Evolutionary conservation across 2,888 invertebrate genomes (phyloP), one percentile per base, ranked within the genome.

Genomic region (Trissonchulus latispiculum): DNA sequence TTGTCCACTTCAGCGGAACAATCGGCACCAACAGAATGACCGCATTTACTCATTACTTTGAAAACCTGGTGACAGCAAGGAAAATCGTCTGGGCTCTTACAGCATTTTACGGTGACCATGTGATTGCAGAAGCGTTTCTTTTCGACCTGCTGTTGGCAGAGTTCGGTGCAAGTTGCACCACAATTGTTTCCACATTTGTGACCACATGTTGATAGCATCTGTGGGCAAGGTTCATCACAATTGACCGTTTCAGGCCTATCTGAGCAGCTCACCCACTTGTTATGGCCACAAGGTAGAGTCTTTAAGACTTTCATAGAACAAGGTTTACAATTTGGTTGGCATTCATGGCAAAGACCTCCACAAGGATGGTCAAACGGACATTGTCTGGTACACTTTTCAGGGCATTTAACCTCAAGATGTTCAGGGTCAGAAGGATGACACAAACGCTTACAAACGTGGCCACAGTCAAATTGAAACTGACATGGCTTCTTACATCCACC

Each of bases 401-500:
- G 1, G 28, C 89, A 89, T 73, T 81, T 82, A 31, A 85, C 86
- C 0, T 77, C 68, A 0, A 71, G 35, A 78, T 90, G 90, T 0
- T 85, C 82, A 32, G 84, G 81, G 77, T 90, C 88, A 70, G 84
- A 83, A 1, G 85, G 83, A 78, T 90, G 90, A 79, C 90, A 90
- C 23, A 86, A 78, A 59, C 84, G 83, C 0, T 82, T 82, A 81
- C 90, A 91, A 1, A 77, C 78, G 81, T 91, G 90, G 0, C 88
- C 88, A 80, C 90, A 91, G 0, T 77, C 73, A 66, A 89, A 80
- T 1, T 81, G 79, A 61, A 79, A 78, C 29, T 85, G 83, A 80
- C 90, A 91, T 29, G 82, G 84, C 72, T 83, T 79, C 1, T 81
- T 79, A 79, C 90, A 90, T 0, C 90, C 90, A 28, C 84, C 84